Base-by-base conservation (phyloP, 2,888 invertebrate species). In the Rhabditophanes sp. region DNA sequence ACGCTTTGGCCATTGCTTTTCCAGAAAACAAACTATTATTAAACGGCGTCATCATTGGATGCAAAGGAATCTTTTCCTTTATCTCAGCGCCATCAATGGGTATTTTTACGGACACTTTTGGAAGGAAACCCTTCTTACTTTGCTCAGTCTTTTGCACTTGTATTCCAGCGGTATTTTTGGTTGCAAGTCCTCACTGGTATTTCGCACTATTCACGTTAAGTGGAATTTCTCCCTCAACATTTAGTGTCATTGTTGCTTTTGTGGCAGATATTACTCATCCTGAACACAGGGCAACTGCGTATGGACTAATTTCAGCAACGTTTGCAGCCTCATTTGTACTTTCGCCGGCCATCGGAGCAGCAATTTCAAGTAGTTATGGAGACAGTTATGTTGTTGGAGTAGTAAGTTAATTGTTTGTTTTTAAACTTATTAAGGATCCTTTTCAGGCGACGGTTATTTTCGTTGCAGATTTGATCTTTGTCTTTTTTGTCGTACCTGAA, bases 281-380 rank as follows among this genome's bases (percentile, higher is more conserved):
- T 64, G 24, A 56, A 39, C 56, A 61, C 34, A 39, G 61, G 6
- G 50, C 57, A 2, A 53, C 60, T 2, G 60, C 60, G 1, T 60
- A 57, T 34, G 61, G 61, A 1, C 49, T 72, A 65, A 78, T 79
- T n/a, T 87, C 87, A 16, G 96, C 93, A 18, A 96, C 93, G 36
- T 96, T 96, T 72, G 93, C 93, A 11, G 96, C 93, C 45, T 90
- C 88, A 66, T 78, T 96, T 76, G 90, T 96, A 29, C 90, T 93
- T 50, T 88, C 87, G 41, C 96, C 96, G 8, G 90, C 93, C 2
- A 73, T 96, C 34, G 96, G 96, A n/a, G 73, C 74, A 4, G 74
- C 72, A 52, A 60, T 74, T 30, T 69, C 68, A 21, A 78, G 79
- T 64, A 73, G 76, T 39, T 85, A 85, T 65, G 80, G 81, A 45